Base-by-base conservation (phyloP, 2,888 invertebrate species). In the Bhutanitis thaidina region DNA sequence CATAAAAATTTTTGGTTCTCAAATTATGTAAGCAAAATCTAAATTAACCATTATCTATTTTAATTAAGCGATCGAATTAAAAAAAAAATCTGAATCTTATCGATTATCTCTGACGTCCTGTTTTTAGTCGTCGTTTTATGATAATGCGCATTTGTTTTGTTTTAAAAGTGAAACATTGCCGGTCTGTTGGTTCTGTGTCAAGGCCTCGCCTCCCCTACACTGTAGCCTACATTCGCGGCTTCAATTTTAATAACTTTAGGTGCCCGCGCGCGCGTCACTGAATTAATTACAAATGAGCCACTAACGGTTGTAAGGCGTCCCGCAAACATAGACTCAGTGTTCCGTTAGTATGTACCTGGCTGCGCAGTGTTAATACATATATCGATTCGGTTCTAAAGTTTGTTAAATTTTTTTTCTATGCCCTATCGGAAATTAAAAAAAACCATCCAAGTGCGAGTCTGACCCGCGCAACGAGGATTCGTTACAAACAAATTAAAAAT, bases 111-210 rank as follows among this genome's bases (percentile, higher is more conserved):
- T n/a, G 49, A 44, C 34, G 15, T 50, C 40, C 50, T 40, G 50
- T 50, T 29, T 40, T 16, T 38, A 27, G 40, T 32, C 44, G 44
- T 30, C 43, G 38, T 13, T 35, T 44, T 39, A 39, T 39, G 34
- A 38, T 50, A 50, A 50, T 41, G 51, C 41, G 41, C 46, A 41
- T 46, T 51, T 51, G 46, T 51, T 61, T 64, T 65, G 60, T 67
- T 64, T 64, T 67, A 73, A 75, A 73, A 72, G 73, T 71, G 71
- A 70, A 73, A 71, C 65, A 68, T 60, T 63, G 59, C 67, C 71
- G 83, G 74, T 82, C 80, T 69, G 60, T 27, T 69, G 72, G 60
- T 75, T 82, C 54, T 39, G 65, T 80, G 82, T 81, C 83, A 83
- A 83, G 83, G 82, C 15, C 51, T 25, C 41, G 30, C 36, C 46